A percentile compares a stretch with the other conserved stretches of the same genome.
Conservation (phyloP, 2,113 vertebrate genomes). For the Malurus cyaneus region DNA sequence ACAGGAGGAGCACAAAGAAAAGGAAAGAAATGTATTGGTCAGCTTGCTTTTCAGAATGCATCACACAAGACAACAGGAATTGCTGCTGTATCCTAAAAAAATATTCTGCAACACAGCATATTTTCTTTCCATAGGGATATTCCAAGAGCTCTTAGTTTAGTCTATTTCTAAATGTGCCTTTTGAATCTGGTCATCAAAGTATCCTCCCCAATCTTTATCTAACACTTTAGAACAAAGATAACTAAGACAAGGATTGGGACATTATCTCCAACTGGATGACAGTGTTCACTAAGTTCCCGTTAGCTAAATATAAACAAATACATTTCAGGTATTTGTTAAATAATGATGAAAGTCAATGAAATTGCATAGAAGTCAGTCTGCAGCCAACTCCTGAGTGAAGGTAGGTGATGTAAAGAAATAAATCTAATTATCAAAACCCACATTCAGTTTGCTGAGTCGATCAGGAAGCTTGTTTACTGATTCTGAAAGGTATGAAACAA, state of each 20-base stretch:
- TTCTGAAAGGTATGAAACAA: not conserved
- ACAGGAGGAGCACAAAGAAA: not conserved
- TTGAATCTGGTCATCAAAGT: not conserved
- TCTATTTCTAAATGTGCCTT: not conserved
- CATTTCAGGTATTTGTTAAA: not conserved
- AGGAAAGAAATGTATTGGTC: not conserved
- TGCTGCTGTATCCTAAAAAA: not conserved
- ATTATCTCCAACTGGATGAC: not conserved
- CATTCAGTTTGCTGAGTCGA: not conserved
- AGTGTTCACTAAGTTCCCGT: not conserved
- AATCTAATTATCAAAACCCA: not conserved
- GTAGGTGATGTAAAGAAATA: not conserved
- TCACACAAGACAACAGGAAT: not conserved
- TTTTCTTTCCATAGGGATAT: not conserved
- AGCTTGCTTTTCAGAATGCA: not conserved
- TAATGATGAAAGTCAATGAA: not conserved
- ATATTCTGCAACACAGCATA: not conserved
- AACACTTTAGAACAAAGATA: not conserved
- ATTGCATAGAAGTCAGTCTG: not conserved
- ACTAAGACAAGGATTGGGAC: not conserved
- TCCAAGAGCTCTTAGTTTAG: not conserved
- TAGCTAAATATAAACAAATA: not conserved
- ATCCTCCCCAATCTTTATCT: not conserved
- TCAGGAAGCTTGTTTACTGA: not conserved
- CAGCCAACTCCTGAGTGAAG: not conserved